A percentile compares a stretch with the other conserved stretches of the same genome.
Conservation (phyloP, 2,888 invertebrate species). For the Ophion obscuratus region DNA sequence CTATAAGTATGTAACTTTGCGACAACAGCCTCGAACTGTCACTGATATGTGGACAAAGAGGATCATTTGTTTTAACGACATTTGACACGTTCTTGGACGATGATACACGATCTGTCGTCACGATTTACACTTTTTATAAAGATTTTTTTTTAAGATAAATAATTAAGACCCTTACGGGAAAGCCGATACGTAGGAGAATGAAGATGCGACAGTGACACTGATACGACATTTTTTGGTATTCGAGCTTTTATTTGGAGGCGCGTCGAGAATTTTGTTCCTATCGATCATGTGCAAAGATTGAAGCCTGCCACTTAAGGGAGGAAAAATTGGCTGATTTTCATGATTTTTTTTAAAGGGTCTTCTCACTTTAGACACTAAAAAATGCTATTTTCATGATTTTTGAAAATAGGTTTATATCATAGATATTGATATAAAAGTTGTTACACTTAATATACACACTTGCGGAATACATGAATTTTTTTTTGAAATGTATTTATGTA, state of each 20-base stretch:
- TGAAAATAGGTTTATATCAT: no score
- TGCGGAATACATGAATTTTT: no score
- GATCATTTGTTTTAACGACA: constrained; percentile 8
- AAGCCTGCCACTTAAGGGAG: no score
- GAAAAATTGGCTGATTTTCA: no score
- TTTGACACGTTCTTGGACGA: neutral
- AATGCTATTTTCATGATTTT: no score
- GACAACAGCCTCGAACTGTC: constrained; percentile 4
- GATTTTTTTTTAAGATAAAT: neutral
- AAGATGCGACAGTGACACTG: neutral
- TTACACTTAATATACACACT: no score
- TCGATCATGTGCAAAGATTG: neutral
- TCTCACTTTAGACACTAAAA: no score
- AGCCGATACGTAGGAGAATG: neutral
- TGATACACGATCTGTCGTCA: neutral
- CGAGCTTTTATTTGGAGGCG: neutral
- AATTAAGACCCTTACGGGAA: neutral
- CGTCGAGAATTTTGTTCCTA: constrained; percentile 28
- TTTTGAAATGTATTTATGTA: no score
- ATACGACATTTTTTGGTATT: neutral
- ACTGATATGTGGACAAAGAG: neutral
- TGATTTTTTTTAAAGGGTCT: no score
- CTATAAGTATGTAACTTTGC: constrained; percentile 10
- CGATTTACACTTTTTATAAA: neutral
- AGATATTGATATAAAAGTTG: no score